Evolutionary conservation across 2,797 vertebrate genomes (phyloP).

Genomic region (Melanotaenia maccullochi): DNA sequence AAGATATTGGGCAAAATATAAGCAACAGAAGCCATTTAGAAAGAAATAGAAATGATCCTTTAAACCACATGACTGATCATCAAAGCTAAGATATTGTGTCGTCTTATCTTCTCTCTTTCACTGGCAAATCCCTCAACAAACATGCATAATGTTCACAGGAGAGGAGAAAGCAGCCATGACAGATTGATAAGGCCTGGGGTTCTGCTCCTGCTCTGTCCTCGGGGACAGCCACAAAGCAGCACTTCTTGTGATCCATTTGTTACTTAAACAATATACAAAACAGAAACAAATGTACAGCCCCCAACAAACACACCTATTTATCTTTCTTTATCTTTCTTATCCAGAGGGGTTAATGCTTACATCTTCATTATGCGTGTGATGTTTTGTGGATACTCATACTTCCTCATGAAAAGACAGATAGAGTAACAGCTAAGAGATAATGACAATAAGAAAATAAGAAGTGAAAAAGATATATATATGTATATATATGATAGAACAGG

Average conservation of each 20-base stretch:
- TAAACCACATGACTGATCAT: not conserved
- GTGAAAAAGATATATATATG: not conserved
- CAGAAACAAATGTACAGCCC: slow-evolving; percentile 9
- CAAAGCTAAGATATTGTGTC: slow-evolving; percentile 2
- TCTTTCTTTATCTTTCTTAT: slow-evolving; percentile 56
- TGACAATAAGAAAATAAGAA: slow-evolving; percentile 17
- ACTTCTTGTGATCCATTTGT: slow-evolving; percentile 50
- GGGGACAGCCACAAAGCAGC: slow-evolving; percentile 29
- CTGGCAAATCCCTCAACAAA: slow-evolving; percentile 27
- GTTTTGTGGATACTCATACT: slow-evolving; percentile 23
- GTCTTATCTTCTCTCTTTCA: slow-evolving; percentile 7
- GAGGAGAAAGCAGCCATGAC: slow-evolving; percentile 35
- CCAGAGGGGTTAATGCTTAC: slow-evolving; percentile 54
- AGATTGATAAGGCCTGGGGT: slow-evolving; percentile 51
- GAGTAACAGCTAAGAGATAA: slow-evolving; percentile 30
- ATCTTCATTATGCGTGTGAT: slow-evolving; percentile 55
- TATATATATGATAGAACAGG: slow-evolving; percentile 8
- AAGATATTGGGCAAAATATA: not conserved
- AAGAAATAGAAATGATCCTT: not conserved
- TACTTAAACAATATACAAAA: slow-evolving; percentile 46
- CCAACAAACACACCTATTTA: slow-evolving; percentile 48
- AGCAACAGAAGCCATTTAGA: not conserved
- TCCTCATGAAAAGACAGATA: slow-evolving; percentile 29
- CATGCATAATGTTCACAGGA: slow-evolving; percentile 40
- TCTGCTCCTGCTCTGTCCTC: slow-evolving; percentile 40